phyloP scores from a whole-genome alignment of 2,797 vertebrate species.

The Sphenopsis melanotis region DNA sequence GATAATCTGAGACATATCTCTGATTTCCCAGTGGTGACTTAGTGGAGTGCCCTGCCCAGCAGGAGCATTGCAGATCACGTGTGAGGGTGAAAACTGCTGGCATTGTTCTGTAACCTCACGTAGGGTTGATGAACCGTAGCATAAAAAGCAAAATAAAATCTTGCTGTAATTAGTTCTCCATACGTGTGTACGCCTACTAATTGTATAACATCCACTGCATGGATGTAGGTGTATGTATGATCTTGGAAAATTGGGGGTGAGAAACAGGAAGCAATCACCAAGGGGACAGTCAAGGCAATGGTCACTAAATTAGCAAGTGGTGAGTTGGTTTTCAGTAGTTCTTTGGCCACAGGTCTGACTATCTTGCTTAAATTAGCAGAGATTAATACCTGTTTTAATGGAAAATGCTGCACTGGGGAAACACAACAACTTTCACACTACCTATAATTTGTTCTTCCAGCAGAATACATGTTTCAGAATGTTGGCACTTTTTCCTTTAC shows the following conservation, averaged over 20 bases:
- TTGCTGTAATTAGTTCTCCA: conserved; percentile 40
- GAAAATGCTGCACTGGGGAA: conserved; percentile 68
- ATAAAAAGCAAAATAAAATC: not conserved
- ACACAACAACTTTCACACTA: conserved; percentile 88
- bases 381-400: conserved; percentile 65
- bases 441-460: conserved; percentile 69
- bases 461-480: conserved; percentile 70
- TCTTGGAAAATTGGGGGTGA: conserved; percentile 56
- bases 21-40: conserved; percentile 82
- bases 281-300: conserved; percentile 63
- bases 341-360: conserved; percentile 61
- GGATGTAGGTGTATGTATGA: conserved; percentile 64
- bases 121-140: not conserved
- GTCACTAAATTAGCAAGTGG: conserved; percentile 64
- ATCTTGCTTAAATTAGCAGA: conserved; percentile 63
- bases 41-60: conserved; percentile 76
- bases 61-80: conserved; percentile 62
- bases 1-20: conserved; percentile 80
- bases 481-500: conserved; percentile 68
- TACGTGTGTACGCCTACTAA: conserved; percentile 46
- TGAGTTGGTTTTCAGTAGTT: conserved; percentile 61
- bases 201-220: conserved; percentile 63
- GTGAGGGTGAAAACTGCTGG: conserved; percentile 84
- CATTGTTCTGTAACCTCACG: not conserved
- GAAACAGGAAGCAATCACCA: conserved; percentile 60